Evolutionary conservation across 2,888 invertebrate species (phyloP).

Genomic region (Clunio marinus): DNA sequence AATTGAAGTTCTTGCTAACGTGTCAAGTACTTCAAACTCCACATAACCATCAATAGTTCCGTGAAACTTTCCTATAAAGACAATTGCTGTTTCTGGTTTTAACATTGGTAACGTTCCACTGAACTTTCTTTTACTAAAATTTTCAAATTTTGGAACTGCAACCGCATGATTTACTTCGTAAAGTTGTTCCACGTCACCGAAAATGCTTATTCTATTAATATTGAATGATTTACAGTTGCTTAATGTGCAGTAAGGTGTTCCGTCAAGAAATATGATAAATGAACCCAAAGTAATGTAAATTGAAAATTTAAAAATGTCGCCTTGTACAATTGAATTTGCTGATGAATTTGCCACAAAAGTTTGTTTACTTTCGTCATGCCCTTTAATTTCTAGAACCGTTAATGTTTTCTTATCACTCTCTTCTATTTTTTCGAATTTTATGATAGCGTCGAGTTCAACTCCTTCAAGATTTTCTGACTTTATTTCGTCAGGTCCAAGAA

Average conservation of each 20-base stretch:
- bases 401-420: too few species aligned
- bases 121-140: neutral
- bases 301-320: neutral
- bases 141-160: neutral
- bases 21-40: too few species aligned
- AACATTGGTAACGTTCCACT: neutral
- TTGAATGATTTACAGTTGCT: neutral
- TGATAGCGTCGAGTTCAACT: neutral
- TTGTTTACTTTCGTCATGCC: neutral
- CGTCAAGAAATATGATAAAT: neutral
- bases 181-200: neutral
- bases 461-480: neutral
- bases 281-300: neutral
- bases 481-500: neutral
- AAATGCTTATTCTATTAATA: neutral
- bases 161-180: neutral
- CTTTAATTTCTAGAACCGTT: too few species aligned
- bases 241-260: conserved; percentile 8
- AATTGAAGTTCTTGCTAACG: too few species aligned
- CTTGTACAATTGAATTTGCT: neutral
- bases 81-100: neutral
- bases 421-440: neutral
- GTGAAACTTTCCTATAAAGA: neutral
- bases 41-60: too few species aligned
- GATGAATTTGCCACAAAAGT: neutral